These are phyloP conservation scores for Anomalospiza imberbis DNA, from an alignment of 2,797 vertebrate genomes.

Conservation along the genomic window DNA sequence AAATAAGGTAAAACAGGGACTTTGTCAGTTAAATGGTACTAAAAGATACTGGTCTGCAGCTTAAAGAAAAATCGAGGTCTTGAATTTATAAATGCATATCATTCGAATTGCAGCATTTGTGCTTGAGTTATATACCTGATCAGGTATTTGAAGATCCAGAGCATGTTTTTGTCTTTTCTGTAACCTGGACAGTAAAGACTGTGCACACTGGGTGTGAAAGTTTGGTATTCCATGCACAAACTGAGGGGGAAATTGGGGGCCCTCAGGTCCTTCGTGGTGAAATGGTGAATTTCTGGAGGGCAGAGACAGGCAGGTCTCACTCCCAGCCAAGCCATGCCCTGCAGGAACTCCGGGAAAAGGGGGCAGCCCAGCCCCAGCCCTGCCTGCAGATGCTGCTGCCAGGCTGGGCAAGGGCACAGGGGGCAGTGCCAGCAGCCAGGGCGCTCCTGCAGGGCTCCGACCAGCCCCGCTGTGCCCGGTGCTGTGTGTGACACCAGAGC, in stretches of 20 bases:
- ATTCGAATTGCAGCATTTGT: not conserved
- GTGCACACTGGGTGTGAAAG: rapidly evolving
- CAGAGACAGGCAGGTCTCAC: not conserved
- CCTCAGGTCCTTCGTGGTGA: not conserved
- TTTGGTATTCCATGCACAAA: not conserved
- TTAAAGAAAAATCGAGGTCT: not conserved
- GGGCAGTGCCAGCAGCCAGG: not conserved
- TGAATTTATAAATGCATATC: not conserved
- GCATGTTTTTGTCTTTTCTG: not conserved
- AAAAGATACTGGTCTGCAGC: not conserved
- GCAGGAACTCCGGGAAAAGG: not conserved
- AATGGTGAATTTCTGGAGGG: not conserved
- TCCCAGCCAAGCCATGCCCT: not conserved
- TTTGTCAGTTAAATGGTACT: not conserved
- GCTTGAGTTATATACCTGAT: not conserved
- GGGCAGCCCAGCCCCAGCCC: not conserved
- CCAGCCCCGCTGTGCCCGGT: rapidly evolving
- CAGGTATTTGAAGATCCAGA: not conserved
- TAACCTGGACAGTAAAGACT: not conserved
- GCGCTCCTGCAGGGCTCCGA: not conserved
- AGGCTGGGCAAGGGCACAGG: not conserved
- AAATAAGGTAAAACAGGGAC: not conserved
- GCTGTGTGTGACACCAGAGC: not conserved
- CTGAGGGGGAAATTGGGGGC: not conserved
- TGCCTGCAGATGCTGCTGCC: not conserved